Conservation (phyloP, 2,113 vertebrate species). For the Rattus rattus region DNA sequence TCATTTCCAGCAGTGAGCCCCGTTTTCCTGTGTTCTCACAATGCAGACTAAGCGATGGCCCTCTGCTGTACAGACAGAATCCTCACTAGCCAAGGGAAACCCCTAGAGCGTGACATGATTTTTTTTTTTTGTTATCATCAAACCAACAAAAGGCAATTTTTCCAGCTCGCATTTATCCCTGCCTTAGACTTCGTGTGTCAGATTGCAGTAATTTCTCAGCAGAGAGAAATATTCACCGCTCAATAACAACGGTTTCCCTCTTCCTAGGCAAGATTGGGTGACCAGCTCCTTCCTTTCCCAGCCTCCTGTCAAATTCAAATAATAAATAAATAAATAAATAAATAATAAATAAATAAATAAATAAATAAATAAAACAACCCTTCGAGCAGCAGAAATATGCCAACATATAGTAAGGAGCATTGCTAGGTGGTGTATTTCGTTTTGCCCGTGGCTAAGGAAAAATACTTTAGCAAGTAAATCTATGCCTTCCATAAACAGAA, state of each 20-base stretch:
- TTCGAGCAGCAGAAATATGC: conserved; percentile 62
- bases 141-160: conserved; percentile 68
- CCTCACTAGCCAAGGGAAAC: background rate
- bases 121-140: conserved; percentile 57
- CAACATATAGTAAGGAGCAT: conserved; percentile 48
- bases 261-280: conserved; percentile 49
- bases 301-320: conserved; percentile 40
- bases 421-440: conserved; percentile 43
- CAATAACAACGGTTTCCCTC: conserved; percentile 55
- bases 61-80: background rate
- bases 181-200: conserved; percentile 73
- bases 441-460: conserved; percentile 62
- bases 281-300: background rate
- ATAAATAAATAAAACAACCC: background rate
- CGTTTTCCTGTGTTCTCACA: background rate
- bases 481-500: conserved; percentile 33
- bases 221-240: conserved; percentile 73
- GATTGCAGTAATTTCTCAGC: conserved; percentile 74
- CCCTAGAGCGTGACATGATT: background rate
- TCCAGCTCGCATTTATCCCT: conserved; percentile 67
- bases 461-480: conserved; percentile 48
- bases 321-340: no score
- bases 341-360: background rate
- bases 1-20: background rate
- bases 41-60: background rate